A percentile compares a stretch with the other conserved stretches of the same genome.
Conservation (phyloP, 2,113 vertebrate species). For the Solea senegalensis region DNA sequence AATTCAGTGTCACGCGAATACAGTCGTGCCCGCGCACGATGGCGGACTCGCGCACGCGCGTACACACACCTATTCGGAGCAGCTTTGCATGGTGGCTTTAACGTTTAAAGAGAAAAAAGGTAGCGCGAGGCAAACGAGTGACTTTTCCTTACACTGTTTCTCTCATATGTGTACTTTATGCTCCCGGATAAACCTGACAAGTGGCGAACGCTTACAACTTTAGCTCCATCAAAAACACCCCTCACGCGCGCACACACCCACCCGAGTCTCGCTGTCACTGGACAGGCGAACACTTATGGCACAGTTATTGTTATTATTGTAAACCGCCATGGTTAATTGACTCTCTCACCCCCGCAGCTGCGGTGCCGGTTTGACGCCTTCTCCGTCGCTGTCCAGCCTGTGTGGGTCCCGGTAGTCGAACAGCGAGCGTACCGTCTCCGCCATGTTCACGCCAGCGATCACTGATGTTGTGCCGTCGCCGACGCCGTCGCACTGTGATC, state of each 20-base stretch:
- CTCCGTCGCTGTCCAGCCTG: constrained; percentile 77
- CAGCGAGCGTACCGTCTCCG: constrained; percentile 79
- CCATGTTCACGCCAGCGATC: constrained; percentile 72
- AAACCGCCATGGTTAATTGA: constrained; percentile 11
- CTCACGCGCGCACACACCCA: constrained; percentile 66
- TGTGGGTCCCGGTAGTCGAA: constrained; percentile 80
- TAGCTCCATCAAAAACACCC: constrained; percentile 57
- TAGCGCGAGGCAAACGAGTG: background rate
- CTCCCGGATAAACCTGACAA: constrained; percentile 23
- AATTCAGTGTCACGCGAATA: constrained; percentile 37
- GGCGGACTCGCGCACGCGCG: constrained; percentile 41
- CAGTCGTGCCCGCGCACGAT: constrained; percentile 19
- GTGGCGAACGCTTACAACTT: constrained; percentile 56
- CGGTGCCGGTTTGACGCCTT: constrained; percentile 68
- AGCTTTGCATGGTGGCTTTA: constrained; percentile 48
- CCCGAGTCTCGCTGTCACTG: constrained; percentile 59
- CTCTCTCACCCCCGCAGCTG: constrained; percentile 78
- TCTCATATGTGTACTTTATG: background rate
- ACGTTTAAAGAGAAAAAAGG: constrained; percentile 10
- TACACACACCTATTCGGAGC: constrained; percentile 52
- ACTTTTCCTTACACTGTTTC: constrained; percentile 10
- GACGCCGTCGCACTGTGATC: constrained; percentile 37
- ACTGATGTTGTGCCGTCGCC: constrained; percentile 40
- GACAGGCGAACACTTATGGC: constrained; percentile 32
- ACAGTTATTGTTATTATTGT: constrained; percentile 7